phyloP scores from a whole-genome alignment of 2,797 vertebrate species.

The Neostethus bicornis region DNA sequence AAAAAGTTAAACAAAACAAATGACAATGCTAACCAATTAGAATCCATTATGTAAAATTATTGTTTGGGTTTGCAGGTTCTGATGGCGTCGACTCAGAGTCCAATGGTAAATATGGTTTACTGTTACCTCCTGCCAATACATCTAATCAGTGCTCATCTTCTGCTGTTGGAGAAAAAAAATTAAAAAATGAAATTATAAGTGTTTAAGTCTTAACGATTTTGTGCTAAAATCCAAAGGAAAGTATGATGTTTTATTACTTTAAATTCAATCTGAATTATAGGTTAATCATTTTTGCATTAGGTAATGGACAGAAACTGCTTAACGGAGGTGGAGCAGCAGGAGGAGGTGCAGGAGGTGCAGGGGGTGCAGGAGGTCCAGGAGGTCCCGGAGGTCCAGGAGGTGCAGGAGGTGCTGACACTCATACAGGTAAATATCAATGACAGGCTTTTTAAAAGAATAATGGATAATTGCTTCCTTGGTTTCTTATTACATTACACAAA shows the following conservation, averaged over 20 bases:
- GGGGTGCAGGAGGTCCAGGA: too few species aligned
- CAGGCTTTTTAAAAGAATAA: neutral
- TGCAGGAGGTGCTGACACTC: conserved; percentile 36
- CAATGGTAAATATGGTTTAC: conserved; percentile 62
- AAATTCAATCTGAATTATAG: neutral
- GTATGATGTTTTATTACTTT: neutral
- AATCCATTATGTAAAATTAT: neutral
- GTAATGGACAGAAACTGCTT: conserved; percentile 77
- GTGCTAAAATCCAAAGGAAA: neutral
- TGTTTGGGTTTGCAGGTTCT: conserved; percentile 41
- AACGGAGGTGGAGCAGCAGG: conserved; percentile 60
- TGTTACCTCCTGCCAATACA: neutral
- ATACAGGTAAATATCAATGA: conserved; percentile 58
- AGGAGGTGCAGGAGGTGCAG: conserved; percentile 43
- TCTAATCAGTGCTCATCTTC: neutral
- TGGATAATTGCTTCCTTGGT: neutral
- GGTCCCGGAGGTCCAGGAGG: conserved; percentile 38
- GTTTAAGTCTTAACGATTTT: neutral
- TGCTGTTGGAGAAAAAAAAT: neutral
- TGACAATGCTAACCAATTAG: neutral
- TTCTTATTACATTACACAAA: too few species aligned
- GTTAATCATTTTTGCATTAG: conserved; percentile 43
- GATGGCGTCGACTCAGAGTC: conserved; percentile 52
- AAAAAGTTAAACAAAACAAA: neutral
- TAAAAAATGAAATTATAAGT: neutral